Evolutionary conservation across 2,888 invertebrate species (phyloP).

Genomic region (Argyresthia albistria): DNA sequence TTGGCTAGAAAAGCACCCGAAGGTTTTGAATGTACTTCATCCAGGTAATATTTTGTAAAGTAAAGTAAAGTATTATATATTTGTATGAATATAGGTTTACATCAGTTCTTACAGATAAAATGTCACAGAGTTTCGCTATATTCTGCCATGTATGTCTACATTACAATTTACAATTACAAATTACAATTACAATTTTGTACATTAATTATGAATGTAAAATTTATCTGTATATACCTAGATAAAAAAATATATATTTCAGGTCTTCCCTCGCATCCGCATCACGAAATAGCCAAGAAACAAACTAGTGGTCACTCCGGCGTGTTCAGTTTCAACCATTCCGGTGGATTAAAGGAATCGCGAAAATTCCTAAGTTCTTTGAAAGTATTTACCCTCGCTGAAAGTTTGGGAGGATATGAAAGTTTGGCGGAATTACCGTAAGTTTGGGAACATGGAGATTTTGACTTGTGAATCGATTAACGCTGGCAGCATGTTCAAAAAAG

Average conservation of each 20-base stretch:
- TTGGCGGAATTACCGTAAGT: slow-evolving; percentile 94
- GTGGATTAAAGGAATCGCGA: slow-evolving; percentile 79
- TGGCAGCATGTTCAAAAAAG: too few relatives aligned
- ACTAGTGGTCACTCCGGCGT: slow-evolving; percentile 93
- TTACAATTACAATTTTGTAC: too few relatives aligned
- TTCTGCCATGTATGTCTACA: too few relatives aligned
- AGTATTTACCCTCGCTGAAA: slow-evolving; percentile 91
- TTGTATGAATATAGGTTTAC: background rate
- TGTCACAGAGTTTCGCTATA: too few relatives aligned
- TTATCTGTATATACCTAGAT: background rate
- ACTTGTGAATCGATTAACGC: too few relatives aligned
- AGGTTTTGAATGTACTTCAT: slow-evolving; percentile 85
- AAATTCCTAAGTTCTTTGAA: slow-evolving; percentile 83
- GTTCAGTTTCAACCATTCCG: slow-evolving; percentile 89
- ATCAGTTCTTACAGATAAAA: too few relatives aligned
- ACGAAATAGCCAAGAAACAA: slow-evolving; percentile 84
- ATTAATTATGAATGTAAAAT: background rate
- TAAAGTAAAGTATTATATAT: background rate
- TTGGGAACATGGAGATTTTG: too few relatives aligned
- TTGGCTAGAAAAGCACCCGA: slow-evolving; percentile 85
- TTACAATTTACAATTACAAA: too few relatives aligned
- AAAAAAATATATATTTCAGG: slow-evolving; percentile 51
- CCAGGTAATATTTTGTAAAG: slow-evolving; percentile 71
- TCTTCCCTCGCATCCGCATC: slow-evolving; percentile 88
- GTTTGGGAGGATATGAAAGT: slow-evolving; percentile 96